Percentiles rank a stretch among this genome's conserved stretches.
These are phyloP conservation scores for Cairina moschata DNA, from an alignment of 2,113 vertebrate genomes.

Conservation along the genomic window DNA sequence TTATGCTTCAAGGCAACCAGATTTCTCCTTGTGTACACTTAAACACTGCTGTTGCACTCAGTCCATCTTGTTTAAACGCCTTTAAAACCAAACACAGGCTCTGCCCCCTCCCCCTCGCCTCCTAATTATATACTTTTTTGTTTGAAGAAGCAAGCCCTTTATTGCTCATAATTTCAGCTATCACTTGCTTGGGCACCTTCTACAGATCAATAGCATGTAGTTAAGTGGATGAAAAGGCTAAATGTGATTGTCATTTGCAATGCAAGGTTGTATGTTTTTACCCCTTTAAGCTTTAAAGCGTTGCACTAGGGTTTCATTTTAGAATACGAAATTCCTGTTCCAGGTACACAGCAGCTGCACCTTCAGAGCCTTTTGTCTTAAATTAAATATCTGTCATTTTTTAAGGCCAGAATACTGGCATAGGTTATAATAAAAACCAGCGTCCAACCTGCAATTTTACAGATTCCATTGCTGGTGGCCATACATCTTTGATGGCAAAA, in stretches of 20 bases:
- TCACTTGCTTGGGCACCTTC: constrained; percentile 72
- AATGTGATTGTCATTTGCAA: constrained; percentile 75
- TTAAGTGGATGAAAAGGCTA: constrained; percentile 79
- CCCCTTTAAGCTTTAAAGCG: constrained; percentile 23
- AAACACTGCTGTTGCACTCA: constrained; percentile 27
- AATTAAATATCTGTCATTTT: constrained; percentile 74
- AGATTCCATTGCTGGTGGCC: constrained; percentile 73
- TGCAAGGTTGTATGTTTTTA: constrained; percentile 45
- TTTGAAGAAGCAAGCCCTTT: constrained; percentile 73
- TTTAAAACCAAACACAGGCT: constrained; percentile 51
- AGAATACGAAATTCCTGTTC: constrained; percentile 57
- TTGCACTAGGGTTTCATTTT: constrained; percentile 12
- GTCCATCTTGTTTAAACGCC: constrained; percentile 60
- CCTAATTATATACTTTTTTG: constrained; percentile 74
- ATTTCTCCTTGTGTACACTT: neutral
- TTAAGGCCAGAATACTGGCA: constrained; percentile 56
- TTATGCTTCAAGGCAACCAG: constrained; percentile 58
- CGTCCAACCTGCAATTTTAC: constrained; percentile 66
- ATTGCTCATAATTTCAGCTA: constrained; percentile 75
- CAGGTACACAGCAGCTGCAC: constrained; percentile 37
- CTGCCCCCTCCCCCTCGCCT: constrained; percentile 33
- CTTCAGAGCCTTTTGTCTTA: constrained; percentile 58
- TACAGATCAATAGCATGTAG: constrained; percentile 72
- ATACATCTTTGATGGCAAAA: constrained; percentile 79
- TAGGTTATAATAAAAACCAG: constrained; percentile 71